These are phyloP conservation scores for Erpetoichthys calabaricus DNA, from an alignment of 2,797 vertebrate genomes.

Conservation along the genomic window DNA sequence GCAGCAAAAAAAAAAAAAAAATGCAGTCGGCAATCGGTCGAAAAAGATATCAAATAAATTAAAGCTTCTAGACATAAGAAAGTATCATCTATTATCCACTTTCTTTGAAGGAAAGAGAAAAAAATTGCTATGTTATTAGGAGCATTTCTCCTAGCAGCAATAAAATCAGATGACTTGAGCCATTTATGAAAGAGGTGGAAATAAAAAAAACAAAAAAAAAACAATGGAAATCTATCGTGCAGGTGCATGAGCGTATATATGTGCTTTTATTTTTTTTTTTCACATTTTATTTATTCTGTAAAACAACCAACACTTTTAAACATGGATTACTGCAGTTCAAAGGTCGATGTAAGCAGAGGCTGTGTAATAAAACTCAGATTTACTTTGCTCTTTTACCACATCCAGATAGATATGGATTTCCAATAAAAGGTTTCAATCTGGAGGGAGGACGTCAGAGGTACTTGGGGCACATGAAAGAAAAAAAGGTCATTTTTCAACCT, in stretches of 20 bases:
- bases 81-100: slow-evolving; percentile 8
- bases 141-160: slow-evolving; percentile 6
- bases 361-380: too few species aligned
- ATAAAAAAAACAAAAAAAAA: slow-evolving; percentile 2
- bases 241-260: too few species aligned
- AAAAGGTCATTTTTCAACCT: too few species aligned
- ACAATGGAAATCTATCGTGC: too few species aligned
- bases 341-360: too few species aligned
- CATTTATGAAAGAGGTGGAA: slow-evolving; percentile 12
- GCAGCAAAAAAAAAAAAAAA: slow-evolving; percentile 3
- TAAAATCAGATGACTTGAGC: slow-evolving; percentile 8
- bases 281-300: too few species aligned
- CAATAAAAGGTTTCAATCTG: background rate
- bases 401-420: too few species aligned
- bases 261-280: too few species aligned
- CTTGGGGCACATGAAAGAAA: too few species aligned
- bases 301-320: too few species aligned
- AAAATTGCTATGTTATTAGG: slow-evolving; percentile 10
- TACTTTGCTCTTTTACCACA: too few species aligned
- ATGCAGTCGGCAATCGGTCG: background rate
- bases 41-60: slow-evolving; percentile 12
- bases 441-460: background rate
- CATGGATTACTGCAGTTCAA: too few species aligned
- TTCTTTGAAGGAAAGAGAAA: slow-evolving; percentile 2
- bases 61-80: slow-evolving; percentile 5